Evolutionary conservation across 2,888 invertebrate genomes (phyloP).

Genomic region (Adelphocoris suturalis): DNA sequence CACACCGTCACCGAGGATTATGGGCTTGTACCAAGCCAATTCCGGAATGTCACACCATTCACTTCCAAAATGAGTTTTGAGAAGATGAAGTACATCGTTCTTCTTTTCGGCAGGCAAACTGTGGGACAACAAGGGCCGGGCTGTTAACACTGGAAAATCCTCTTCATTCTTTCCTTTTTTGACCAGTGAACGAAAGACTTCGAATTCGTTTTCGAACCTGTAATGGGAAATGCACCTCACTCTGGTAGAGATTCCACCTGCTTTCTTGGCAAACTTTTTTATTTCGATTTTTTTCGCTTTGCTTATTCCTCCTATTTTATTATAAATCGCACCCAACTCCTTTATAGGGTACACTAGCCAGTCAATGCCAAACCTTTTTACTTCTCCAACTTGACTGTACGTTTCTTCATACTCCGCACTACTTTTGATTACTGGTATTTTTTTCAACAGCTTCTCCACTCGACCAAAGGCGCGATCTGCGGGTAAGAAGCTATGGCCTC

Average conservation of each 20-base stretch:
- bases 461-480: constrained; percentile 42
- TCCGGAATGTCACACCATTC: no score
- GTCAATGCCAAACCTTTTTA: neutral
- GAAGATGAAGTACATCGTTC: constrained; percentile 33
- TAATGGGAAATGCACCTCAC: neutral
- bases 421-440: neutral
- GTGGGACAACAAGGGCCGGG: neutral
- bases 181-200: neutral
- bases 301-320: constrained; percentile 36
- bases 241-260: constrained; percentile 22
- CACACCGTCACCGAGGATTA: no score
- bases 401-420: constrained; percentile 31
- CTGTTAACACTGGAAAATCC: neutral
- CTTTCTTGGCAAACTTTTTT: constrained; percentile 29
- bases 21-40: no score
- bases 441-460: constrained; percentile 40
- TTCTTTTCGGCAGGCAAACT: constrained; percentile 11
- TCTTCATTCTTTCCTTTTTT: constrained; percentile 12
- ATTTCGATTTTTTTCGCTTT: constrained; percentile 43
- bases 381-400: constrained; percentile 48
- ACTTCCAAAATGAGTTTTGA: constrained; percentile 15
- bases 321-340: neutral
- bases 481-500: constrained; percentile 46
- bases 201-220: neutral
- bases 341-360: constrained; percentile 48